phyloP scores from a whole-genome alignment of 2,888 invertebrate species.

The Calliphora vomitoria region DNA sequence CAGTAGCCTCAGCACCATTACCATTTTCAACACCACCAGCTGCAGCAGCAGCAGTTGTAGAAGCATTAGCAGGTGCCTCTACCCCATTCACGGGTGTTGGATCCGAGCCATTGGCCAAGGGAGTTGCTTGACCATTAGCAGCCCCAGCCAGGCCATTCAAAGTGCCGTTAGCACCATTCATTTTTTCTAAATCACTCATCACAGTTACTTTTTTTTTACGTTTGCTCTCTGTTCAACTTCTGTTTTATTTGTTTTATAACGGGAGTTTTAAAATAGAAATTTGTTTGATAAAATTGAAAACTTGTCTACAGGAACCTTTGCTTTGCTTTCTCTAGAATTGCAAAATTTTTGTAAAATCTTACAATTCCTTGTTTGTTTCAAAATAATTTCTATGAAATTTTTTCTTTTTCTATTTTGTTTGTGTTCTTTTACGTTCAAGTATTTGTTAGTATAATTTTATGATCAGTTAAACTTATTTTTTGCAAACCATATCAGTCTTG shows the following conservation, averaged over 20 bases:
- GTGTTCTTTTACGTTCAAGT: background rate
- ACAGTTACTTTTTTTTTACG: slow-evolving; percentile 60
- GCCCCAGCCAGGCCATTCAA: slow-evolving; percentile 38
- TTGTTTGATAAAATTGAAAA: slow-evolving; percentile 15
- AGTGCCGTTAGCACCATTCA: slow-evolving; percentile 64
- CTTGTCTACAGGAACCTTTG: slow-evolving; percentile 70
- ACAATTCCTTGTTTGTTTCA: slow-evolving; percentile 54
- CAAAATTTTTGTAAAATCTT: slow-evolving; percentile 68
- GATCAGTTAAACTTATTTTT: slow-evolving; percentile 29
- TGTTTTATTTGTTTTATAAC: background rate
- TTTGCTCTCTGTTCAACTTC: slow-evolving; percentile 20
- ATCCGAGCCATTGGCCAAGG: slow-evolving; percentile 70
- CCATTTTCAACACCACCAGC: slow-evolving; percentile 59
- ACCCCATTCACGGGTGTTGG: slow-evolving; percentile 40
- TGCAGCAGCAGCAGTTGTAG: slow-evolving; percentile 47
- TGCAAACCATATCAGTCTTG: slow-evolving; percentile 72
- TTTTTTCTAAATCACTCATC: slow-evolving; percentile 72
- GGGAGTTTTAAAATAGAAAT: background rate
- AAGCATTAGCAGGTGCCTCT: slow-evolving; percentile 36
- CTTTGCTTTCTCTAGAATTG: slow-evolving; percentile 44
- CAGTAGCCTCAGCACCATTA: slow-evolving; percentile 59
- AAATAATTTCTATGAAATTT: slow-evolving; percentile 62
- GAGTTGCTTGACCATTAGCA: slow-evolving; percentile 29
- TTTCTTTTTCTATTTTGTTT: background rate
- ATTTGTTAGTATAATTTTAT: background rate